Percentiles rank a stretch among this genome's conserved stretches.
phyloP scores from a whole-genome alignment of 2,113 vertebrate genomes.

The Paracanthobrama guichenoti region DNA sequence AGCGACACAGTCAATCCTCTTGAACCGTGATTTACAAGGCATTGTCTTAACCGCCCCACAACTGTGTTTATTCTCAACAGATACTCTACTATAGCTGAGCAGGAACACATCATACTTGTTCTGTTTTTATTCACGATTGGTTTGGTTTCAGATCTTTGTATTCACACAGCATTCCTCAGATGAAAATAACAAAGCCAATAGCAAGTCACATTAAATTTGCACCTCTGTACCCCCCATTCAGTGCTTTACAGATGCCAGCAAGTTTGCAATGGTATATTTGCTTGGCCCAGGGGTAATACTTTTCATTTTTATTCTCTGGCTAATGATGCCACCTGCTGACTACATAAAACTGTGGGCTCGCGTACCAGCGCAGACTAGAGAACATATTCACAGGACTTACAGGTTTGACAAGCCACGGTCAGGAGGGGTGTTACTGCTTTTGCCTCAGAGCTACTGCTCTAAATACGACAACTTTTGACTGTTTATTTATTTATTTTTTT shows the following conservation, averaged over 20 bases:
- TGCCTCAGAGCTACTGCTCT: slow-evolving; percentile 49
- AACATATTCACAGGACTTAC: slow-evolving; percentile 40
- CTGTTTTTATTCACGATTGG: neutral
- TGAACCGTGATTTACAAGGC: neutral
- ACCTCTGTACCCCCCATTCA: slow-evolving; percentile 66
- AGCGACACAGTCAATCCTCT: slow-evolving; percentile 28
- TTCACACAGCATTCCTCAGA: neutral
- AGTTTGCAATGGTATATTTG: slow-evolving; percentile 74
- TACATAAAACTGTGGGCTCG: slow-evolving; percentile 72
- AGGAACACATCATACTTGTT: neutral
- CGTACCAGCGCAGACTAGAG: slow-evolving; percentile 61
- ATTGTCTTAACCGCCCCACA: neutral
- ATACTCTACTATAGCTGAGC: neutral
- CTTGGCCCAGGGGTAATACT: slow-evolving; percentile 68
- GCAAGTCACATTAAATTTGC: slow-evolving; percentile 71
- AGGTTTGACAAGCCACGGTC: slow-evolving; percentile 60
- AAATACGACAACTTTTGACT: neutral
- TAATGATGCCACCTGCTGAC: slow-evolving; percentile 86
- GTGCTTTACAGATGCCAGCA: slow-evolving; percentile 61
- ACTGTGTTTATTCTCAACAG: neutral
- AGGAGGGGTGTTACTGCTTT: slow-evolving; percentile 61
- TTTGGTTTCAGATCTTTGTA: neutral
- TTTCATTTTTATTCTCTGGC: slow-evolving; percentile 79
- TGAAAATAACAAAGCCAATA: slow-evolving; percentile 64
- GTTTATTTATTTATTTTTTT: too few species aligned